Conservation (phyloP, 2,888 invertebrate species). For the Resseliella maxima region DNA sequence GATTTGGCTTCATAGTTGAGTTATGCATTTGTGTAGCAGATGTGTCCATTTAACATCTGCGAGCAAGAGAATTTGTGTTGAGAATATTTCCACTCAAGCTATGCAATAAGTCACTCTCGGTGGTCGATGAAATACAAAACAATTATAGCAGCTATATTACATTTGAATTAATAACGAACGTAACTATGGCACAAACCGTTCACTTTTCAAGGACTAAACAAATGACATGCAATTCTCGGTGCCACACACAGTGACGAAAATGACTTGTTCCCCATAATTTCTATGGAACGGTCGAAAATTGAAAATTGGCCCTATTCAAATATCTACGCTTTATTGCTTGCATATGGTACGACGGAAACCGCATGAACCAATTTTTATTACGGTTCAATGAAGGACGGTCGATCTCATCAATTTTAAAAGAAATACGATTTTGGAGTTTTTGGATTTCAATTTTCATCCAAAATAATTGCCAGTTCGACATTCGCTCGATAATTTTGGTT, state of each 20-base stretch:
- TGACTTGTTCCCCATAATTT: not conserved
- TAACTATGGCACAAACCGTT: not conserved
- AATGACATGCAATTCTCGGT: not conserved
- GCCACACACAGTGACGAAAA: constrained; percentile 20
- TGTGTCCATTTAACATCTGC: constrained; percentile 49
- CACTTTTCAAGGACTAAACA: constrained; percentile 27
- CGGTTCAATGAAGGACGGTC: constrained; percentile 22
- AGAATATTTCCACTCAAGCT: not conserved
- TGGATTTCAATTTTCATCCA: not conserved
- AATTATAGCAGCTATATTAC: not conserved
- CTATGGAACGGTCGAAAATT: not conserved
- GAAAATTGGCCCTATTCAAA: constrained; percentile 40
- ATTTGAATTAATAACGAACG: constrained; percentile 12
- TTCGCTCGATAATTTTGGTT: not conserved
- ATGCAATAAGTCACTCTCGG: constrained; percentile 48
- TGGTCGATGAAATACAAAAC: not conserved
- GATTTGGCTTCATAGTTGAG: not conserved
- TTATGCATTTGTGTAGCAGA: constrained; percentile 30
- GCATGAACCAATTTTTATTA: constrained; percentile 36
- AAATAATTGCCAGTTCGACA: not conserved
- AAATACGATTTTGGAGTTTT: not conserved
- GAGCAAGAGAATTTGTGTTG: not conserved
- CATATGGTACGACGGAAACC: not conserved
- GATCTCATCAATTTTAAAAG: not conserved
- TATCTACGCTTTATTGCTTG: not conserved